phyloP scores from a whole-genome alignment of 2,888 invertebrate genomes.

The Nowickia ferox region DNA sequence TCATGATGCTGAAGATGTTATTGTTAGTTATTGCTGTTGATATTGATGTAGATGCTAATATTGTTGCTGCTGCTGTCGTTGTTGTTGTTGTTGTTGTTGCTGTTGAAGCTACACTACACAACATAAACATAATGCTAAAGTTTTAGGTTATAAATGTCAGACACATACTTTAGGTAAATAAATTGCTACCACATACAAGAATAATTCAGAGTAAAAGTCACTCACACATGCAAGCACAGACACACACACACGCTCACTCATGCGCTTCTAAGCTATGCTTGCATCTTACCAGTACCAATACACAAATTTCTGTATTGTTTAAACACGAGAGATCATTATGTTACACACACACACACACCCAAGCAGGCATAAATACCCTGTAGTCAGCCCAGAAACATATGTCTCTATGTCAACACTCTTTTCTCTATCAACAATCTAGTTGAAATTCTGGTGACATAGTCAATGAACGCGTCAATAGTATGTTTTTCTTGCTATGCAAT shows the following conservation, averaged over 20 bases:
- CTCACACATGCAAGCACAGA: not conserved
- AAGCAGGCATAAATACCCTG: constrained; percentile 11
- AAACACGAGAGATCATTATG: constrained; percentile 29
- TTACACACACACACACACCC: constrained; percentile 3
- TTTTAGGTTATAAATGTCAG: constrained; percentile 72
- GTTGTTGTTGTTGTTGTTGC: constrained; percentile 46
- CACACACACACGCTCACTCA: not conserved
- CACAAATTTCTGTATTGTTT: not conserved
- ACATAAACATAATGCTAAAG: constrained; percentile 57
- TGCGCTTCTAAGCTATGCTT: not conserved
- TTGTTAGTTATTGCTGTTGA: constrained; percentile 58
- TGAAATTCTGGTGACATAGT: too few relatives aligned
- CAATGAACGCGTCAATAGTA: too few relatives aligned
- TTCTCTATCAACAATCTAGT: too few relatives aligned
- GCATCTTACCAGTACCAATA: not conserved
- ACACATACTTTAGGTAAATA: constrained; percentile 69
- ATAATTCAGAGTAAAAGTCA: constrained; percentile 28
- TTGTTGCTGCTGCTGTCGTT: constrained; percentile 56
- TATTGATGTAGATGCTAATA: constrained; percentile 45
- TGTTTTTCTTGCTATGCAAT: too few relatives aligned
- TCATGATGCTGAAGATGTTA: constrained; percentile 63
- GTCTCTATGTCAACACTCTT: too few relatives aligned
- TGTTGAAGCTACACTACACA: constrained; percentile 35
- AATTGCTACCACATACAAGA: constrained; percentile 64
- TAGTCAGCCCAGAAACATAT: too few relatives aligned